Conservation (phyloP, 2,113 vertebrate genomes). For the Connochaetes taurinus region DNA sequence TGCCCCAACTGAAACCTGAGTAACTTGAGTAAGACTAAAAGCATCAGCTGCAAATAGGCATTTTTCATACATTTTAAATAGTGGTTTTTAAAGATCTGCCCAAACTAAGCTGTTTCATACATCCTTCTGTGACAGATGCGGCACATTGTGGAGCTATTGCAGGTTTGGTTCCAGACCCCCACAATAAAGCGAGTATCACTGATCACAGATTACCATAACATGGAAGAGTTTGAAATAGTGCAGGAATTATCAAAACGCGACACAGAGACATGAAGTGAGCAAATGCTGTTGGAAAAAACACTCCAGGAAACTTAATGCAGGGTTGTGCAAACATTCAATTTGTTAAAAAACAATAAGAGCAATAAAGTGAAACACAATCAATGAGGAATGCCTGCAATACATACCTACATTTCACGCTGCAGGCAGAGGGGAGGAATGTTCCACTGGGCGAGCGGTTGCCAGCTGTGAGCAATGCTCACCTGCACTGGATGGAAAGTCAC, state of each 20-base stretch:
- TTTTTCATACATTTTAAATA: not conserved
- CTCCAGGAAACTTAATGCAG: not conserved
- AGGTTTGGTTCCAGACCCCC: not conserved
- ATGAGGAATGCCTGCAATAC: rapidly evolving
- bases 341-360: not conserved
- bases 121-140: not conserved
- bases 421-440: not conserved
- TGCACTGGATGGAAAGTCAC: not conserved
- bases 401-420: not conserved
- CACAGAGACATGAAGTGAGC: not conserved
- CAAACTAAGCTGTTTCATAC: not conserved
- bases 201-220: not conserved
- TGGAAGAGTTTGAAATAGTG: not conserved
- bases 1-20: not conserved
- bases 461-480: not conserved
- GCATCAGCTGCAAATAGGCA: not conserved
- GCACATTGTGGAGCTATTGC: rapidly evolving
- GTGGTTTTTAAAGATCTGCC: not conserved
- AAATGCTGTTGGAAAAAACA: not conserved
- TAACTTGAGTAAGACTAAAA: not conserved
- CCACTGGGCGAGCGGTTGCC: not conserved
- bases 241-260: not conserved
- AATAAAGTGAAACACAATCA: no score
- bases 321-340: not conserved
- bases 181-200: rapidly evolving